Evolutionary conservation across 1,140 invertebrate species (phyloP).

Genomic region (Neotoxoptera formosana): DNA sequence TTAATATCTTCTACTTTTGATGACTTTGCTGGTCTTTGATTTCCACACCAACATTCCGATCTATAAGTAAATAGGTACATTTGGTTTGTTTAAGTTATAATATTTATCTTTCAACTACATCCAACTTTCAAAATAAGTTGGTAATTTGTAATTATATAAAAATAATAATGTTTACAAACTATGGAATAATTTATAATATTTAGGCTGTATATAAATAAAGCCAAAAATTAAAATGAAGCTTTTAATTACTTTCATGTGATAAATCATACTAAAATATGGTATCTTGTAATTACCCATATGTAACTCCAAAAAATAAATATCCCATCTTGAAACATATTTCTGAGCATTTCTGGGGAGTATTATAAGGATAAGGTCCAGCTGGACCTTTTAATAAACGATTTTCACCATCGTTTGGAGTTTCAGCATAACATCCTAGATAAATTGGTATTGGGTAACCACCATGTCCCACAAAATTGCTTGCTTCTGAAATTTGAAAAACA

Average conservation of each 20-base stretch:
- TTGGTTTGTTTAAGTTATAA: background rate
- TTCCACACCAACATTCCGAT: constrained; percentile 92
- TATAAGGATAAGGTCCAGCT: background rate
- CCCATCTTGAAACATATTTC: constrained; percentile 59
- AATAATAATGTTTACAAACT: background rate
- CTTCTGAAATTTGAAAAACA: background rate
- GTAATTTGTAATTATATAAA: background rate
- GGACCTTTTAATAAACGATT: constrained; percentile 47
- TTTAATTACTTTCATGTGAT: background rate
- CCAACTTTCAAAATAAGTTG: background rate
- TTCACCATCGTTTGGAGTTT: constrained; percentile 22
- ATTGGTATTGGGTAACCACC: constrained; percentile 45
- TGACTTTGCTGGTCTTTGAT: constrained; percentile 72
- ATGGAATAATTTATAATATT: background rate
- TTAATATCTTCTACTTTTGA: constrained; percentile 69
- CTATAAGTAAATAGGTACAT: constrained; percentile 64
- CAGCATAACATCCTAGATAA: constrained; percentile 46
- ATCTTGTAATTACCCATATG: constrained; percentile 61
- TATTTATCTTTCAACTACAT: background rate
- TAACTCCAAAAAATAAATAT: constrained; percentile 56
- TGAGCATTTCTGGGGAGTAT: constrained; percentile 58
- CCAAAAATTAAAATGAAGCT: background rate
- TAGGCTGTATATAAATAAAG: background rate
- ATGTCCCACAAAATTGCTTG: background rate
- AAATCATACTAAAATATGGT: background rate